Base-by-base conservation (phyloP, 2,113 vertebrate species). In the Myotis davidii region DNA sequence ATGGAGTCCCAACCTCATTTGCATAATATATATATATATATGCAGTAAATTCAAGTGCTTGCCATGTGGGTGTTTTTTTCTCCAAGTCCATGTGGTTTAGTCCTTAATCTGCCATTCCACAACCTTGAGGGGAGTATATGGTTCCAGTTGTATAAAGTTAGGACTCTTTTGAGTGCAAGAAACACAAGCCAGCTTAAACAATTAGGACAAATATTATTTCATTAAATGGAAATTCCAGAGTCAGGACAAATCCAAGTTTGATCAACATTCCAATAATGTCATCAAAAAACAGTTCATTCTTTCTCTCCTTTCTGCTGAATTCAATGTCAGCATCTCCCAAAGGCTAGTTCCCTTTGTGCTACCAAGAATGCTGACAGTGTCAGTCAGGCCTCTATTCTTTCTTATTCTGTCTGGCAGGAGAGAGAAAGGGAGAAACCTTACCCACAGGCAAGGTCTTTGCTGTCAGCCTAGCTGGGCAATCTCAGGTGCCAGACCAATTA, bases 151-250 rank as follows among this genome's bases (percentile, higher is more conserved):
- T 45, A 34, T 50, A 18, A 52, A 82, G 29, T 34, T 86, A 78
- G 27, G 54, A 94, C 25, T 88, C 54, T 78, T 90, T n/a, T 1
- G 83, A 70, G 32, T 84, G 9, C 18, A 92, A 87, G 81, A 85
- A 91, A 84, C 29, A 85, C 52, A 61, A 81, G 23, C 6, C 21
- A 73, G 29, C 6, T 85, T 79, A 59, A 84, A 87, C 17, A 74
- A 65, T 78, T 79, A 89, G 61, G 21, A 77, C 73, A 93, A 39
- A 64, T 70, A 76, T 23, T 42, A 4, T 77, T 20, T 85, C 56
- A 77, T 64, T 87, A 67, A 76, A 52, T 32, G 20, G 37, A 39
- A 96, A 96, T 50, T 74, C 20, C 72, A 95, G 78, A 76, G 32
- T 84, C 3, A 1, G 23, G 42, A 29, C 7, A 88, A 88, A 48